phyloP scores from a whole-genome alignment of 2,113 vertebrate genomes.

The Hippocampus zosterae region DNA sequence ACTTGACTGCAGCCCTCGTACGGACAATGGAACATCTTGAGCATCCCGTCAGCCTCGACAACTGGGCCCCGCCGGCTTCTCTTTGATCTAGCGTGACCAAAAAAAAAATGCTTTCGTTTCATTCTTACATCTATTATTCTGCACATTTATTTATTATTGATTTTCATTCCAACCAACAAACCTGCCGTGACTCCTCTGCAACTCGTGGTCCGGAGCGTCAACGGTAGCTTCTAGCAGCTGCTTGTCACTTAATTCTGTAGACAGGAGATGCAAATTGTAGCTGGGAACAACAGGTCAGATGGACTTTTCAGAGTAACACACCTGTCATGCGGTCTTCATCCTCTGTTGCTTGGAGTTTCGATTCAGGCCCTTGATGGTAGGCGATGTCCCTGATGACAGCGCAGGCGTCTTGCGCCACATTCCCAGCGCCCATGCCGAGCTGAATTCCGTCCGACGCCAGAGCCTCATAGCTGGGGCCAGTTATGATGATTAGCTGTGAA shows the following conservation, averaged over 20 bases:
- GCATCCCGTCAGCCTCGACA: slow-evolving; percentile 80
- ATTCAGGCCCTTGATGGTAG: slow-evolving; percentile 67
- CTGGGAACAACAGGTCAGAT: too few species aligned
- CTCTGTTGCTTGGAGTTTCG: slow-evolving; percentile 41
- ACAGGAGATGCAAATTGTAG: not conserved
- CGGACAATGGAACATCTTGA: slow-evolving; percentile 89
- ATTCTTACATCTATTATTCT: not conserved
- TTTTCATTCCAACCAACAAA: slow-evolving; percentile 28
- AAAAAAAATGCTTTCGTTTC: not conserved
- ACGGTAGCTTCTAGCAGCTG: slow-evolving; percentile 56
- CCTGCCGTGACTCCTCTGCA: slow-evolving; percentile 64
- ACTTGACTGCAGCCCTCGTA: slow-evolving; percentile 89
- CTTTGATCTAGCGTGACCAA: slow-evolving; percentile 65
- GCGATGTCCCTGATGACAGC: slow-evolving; percentile 75
- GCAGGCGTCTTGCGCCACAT: slow-evolving; percentile 77
- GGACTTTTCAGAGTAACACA: slow-evolving; percentile 7
- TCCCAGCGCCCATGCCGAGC: slow-evolving; percentile 71
- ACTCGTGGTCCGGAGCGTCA: slow-evolving; percentile 42
- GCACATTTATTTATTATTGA: not conserved
- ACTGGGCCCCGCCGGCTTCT: slow-evolving; percentile 76
- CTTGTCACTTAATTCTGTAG: slow-evolving; percentile 62
- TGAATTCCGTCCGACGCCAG: slow-evolving; percentile 82
- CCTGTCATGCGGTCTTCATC: slow-evolving; percentile 60
- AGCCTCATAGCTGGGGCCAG: slow-evolving; percentile 80
- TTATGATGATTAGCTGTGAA: slow-evolving; percentile 83